phyloP scores from a whole-genome alignment of 2,113 vertebrate genomes.

The Ciconia boyciana region DNA sequence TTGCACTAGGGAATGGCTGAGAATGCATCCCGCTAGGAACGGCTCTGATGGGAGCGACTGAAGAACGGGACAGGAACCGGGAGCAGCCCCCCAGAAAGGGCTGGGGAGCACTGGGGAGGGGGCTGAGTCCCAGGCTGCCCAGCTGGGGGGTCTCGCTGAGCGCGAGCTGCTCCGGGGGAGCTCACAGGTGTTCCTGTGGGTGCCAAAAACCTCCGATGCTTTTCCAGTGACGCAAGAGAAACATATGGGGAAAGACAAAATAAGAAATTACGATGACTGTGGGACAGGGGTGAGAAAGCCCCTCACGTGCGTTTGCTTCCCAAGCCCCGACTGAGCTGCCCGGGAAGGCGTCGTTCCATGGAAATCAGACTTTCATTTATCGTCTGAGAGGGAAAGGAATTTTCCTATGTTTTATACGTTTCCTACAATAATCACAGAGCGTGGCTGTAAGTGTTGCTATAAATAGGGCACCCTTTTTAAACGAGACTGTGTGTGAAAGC shows the following conservation, averaged over 20 bases:
- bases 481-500: conserved; percentile 30
- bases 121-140: background rate
- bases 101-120: background rate
- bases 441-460: conserved; percentile 56
- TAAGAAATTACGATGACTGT: conserved; percentile 28
- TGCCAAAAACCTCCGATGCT: conserved; percentile 31
- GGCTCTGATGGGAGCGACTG: background rate
- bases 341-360: conserved; percentile 43
- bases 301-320: conserved; percentile 27
- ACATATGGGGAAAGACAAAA: conserved; percentile 46
- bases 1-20: background rate
- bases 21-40: background rate
- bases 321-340: background rate
- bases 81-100: background rate
- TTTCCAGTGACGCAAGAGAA: conserved; percentile 51
- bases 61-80: background rate
- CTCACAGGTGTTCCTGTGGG: conserved; percentile 36
- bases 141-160: background rate
- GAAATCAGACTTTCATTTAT: conserved; percentile 65
- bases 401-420: conserved; percentile 62
- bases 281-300: conserved; percentile 30
- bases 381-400: conserved; percentile 57
- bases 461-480: conserved; percentile 54
- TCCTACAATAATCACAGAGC: conserved; percentile 42
- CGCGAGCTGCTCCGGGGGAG: background rate